Base-by-base conservation (phyloP, 2,113 vertebrate genomes). In the Dicerorhinus sumatrensis region DNA sequence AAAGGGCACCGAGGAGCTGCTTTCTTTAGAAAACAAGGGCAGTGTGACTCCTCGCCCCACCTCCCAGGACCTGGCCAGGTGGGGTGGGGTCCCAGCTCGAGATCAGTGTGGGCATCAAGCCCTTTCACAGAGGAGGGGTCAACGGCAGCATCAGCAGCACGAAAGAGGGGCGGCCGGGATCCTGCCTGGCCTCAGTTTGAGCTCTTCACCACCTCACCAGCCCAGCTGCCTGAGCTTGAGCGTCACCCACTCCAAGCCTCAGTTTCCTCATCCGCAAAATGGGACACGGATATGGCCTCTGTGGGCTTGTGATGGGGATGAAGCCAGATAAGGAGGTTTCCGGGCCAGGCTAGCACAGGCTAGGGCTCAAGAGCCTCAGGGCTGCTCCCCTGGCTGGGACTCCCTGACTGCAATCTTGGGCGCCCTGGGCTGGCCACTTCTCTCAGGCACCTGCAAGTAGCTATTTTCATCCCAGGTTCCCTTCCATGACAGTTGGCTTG, bases 21-120 rank as follows among this genome's bases (percentile, higher is more conserved):
- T 29, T 12, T 86, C 7, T 5, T 13, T 3, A 48, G 29, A 48
- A 29, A 54, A 85, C 31, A 63, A 36, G 33, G 54, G 36, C 2
- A 0, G 81, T 1, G 36, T 5, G 27, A 56, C 6, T 31, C 46
- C 67, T 23, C 0, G 8, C 2, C 62, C 31, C 5, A 51, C 18
- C 21, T 25, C 79, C 2, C 8, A 0, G 20, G n/a, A 17, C 42
- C 42, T 3, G 11, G 12, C 1, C 0, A 31, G 21, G 17, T 6
- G 11, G 23, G 39, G 11, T 1, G 33, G 58, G 33, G 27, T 23
- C 63, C 63, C n/a, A 84, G 48, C 27, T 23, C 36, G 21, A 65
- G 60, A 10, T 8, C 6, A 11, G 9, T 23, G 4, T 10, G 31
- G 31, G 16, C 51, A 8, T 23, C 8, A 3, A 31, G 73, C 25